Percentiles rank a stretch among this genome's conserved stretches.
These are phyloP conservation scores for Montipora capricornis DNA, from an alignment of 64 coral and sea anemone genomes.

Conservation along the genomic window DNA sequence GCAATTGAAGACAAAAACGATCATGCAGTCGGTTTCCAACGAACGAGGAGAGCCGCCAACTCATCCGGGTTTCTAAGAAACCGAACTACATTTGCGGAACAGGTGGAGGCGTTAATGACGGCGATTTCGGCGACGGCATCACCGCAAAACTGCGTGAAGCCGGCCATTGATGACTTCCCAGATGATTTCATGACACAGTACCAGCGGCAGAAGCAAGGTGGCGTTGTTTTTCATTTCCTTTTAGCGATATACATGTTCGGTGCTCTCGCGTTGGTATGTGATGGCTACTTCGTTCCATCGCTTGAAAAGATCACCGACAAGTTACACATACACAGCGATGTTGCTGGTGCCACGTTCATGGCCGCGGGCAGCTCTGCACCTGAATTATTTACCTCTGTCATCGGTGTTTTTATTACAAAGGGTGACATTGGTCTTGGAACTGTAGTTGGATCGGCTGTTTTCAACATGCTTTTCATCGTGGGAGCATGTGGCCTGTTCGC, in stretches of 20 bases:
- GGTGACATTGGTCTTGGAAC: slow-evolving; percentile 90
- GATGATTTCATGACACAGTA: slow-evolving; percentile 84
- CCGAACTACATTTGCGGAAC: not conserved
- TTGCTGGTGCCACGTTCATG: slow-evolving; percentile 96
- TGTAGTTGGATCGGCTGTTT: slow-evolving; percentile 90
- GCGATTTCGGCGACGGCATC: not conserved
- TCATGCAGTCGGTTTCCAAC: not conserved
- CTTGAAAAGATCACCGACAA: slow-evolving; percentile 74
- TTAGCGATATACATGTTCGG: slow-evolving; percentile 85
- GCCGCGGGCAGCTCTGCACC: slow-evolving; percentile 90
- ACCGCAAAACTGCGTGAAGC: slow-evolving; percentile 83
- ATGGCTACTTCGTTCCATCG: slow-evolving; percentile 91
- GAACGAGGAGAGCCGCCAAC: not conserved
- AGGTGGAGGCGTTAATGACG: not conserved
- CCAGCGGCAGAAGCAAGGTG: slow-evolving; percentile 77
- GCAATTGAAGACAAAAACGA: not conserved
- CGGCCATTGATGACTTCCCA: slow-evolving; percentile 87
- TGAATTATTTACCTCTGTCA: slow-evolving; percentile 91
- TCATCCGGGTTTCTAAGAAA: not conserved
- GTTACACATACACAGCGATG: slow-evolving; percentile 70
- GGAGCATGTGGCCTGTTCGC: slow-evolving; percentile 84
- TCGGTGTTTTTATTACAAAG: slow-evolving; percentile 97
- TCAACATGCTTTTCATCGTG: slow-evolving; percentile 96
- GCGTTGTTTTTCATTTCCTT: slow-evolving; percentile 70
- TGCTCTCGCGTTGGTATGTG: slow-evolving; percentile 71